These are phyloP conservation scores for Podilymbus podiceps DNA, from an alignment of 2,113 vertebrate species.

Conservation along the genomic window DNA sequence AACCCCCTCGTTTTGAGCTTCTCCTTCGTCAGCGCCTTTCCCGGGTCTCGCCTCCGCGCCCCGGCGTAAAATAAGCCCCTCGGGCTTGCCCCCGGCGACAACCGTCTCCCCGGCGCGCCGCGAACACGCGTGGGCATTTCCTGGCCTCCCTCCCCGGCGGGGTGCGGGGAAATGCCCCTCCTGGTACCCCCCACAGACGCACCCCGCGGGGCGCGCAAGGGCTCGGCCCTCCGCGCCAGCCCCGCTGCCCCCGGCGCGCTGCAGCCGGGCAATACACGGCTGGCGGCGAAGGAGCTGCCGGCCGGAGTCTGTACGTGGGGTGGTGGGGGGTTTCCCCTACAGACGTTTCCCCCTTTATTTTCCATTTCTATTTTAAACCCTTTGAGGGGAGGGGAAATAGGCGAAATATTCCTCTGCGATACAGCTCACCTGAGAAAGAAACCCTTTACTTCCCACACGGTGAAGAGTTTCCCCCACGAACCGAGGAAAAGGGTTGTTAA, in stretches of 20 bases:
- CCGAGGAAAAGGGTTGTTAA: neutral
- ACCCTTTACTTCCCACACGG: neutral
- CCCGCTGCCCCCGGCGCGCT: neutral
- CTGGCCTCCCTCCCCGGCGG: neutral
- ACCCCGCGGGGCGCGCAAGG: neutral
- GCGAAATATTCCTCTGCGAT: neutral
- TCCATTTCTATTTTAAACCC: neutral
- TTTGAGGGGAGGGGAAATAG: fast-evolving
- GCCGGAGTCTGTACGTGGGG: neutral
- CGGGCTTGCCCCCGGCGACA: neutral
- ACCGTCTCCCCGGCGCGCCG: too few species aligned
- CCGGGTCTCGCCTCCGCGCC: neutral
- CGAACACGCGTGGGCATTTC: neutral
- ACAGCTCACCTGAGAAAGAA: neutral
- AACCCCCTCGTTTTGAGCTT: neutral
- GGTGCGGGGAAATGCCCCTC: neutral
- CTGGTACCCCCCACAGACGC: too few species aligned
- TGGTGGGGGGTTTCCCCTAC: neutral
- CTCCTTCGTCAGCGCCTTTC: neutral
- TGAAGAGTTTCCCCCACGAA: neutral
- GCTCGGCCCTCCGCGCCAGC: neutral
- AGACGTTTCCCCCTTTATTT: neutral
- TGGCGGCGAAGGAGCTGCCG: neutral
- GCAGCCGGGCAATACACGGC: neutral
- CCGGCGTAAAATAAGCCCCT: neutral